phyloP scores from a whole-genome alignment of 1,140 invertebrate genomes.

The Gyrodactylus bullatarudis region DNA sequence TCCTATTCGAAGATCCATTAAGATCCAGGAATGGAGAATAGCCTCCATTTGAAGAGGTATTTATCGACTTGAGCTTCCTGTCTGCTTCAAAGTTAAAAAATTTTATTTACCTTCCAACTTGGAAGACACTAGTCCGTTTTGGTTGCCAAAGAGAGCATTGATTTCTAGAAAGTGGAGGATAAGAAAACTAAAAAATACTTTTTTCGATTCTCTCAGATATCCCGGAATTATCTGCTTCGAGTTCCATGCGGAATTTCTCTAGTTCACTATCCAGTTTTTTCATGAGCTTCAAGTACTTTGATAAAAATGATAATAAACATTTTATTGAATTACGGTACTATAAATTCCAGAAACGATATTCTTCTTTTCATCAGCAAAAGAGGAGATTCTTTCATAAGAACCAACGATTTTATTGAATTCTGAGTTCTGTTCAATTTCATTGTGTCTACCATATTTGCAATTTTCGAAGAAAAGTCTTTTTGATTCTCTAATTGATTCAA shows the following conservation, averaged over 20 bases:
- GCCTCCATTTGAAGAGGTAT: too few relatives aligned
- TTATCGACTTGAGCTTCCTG: neutral
- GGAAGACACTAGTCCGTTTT: neutral
- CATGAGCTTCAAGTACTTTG: conserved; percentile 1
- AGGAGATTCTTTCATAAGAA: neutral
- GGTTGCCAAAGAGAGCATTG: neutral
- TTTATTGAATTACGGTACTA: neutral
- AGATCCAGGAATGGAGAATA: too few relatives aligned
- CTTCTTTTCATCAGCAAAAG: neutral
- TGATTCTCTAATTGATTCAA: neutral
- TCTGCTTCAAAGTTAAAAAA: neutral
- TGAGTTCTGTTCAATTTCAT: neutral
- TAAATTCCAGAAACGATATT: neutral
- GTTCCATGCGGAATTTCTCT: conserved; percentile 76
- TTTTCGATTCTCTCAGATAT: conserved; percentile 83
- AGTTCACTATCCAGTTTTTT: conserved; percentile 54
- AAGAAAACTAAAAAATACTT: conserved; percentile 13
- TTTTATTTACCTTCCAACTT: neutral
- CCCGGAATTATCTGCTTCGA: conserved; percentile 84
- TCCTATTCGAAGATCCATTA: neutral
- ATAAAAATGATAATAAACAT: neutral
- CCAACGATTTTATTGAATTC: neutral
- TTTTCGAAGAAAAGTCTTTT: neutral
- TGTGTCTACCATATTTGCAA: neutral
- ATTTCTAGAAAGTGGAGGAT: neutral